Conservation (phyloP, 2,113 vertebrate genomes). For the Perognathus longimembris region DNA sequence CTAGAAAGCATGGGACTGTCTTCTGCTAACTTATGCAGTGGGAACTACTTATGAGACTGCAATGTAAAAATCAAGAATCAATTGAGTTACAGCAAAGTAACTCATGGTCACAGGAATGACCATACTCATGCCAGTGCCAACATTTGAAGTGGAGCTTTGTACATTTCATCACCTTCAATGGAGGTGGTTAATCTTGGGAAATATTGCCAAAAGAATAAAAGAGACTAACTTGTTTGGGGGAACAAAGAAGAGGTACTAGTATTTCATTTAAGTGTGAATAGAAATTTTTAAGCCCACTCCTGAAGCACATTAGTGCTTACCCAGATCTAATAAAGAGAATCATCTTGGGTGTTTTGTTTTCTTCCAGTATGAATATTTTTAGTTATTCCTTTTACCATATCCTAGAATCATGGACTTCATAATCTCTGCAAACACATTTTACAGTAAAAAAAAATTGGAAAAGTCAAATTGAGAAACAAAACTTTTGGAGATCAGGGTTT, state of each 20-base stretch:
- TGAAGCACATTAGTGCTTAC: background rate
- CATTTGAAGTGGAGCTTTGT: slow-evolving; percentile 66
- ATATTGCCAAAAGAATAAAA: slow-evolving; percentile 53
- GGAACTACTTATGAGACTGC: slow-evolving; percentile 54
- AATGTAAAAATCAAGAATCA: slow-evolving; percentile 58
- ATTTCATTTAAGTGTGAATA: slow-evolving; percentile 7
- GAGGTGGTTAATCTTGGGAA: slow-evolving; percentile 69
- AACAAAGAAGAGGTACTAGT: no score
- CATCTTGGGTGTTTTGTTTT: background rate
- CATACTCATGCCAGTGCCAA: slow-evolving; percentile 43
- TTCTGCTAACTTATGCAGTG: slow-evolving; percentile 49
- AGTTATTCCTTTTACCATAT: background rate
- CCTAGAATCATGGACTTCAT: background rate
- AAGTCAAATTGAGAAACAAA: background rate
- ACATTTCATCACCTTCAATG: slow-evolving; percentile 35
- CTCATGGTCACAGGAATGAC: slow-evolving; percentile 5
- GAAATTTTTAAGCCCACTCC: background rate
- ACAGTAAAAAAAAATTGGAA: slow-evolving; percentile 10
- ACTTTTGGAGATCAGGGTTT: background rate
- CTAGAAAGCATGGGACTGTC: slow-evolving; percentile 46
- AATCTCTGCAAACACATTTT: background rate
- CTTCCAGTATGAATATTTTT: background rate
- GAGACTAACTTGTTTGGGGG: slow-evolving; percentile 41
- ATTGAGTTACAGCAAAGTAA: slow-evolving; percentile 54
- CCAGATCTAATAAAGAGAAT: background rate